These are phyloP conservation scores for Hirtodrosophila confusa DNA, from an alignment of 2,888 invertebrate species.

Conservation along the genomic window DNA sequence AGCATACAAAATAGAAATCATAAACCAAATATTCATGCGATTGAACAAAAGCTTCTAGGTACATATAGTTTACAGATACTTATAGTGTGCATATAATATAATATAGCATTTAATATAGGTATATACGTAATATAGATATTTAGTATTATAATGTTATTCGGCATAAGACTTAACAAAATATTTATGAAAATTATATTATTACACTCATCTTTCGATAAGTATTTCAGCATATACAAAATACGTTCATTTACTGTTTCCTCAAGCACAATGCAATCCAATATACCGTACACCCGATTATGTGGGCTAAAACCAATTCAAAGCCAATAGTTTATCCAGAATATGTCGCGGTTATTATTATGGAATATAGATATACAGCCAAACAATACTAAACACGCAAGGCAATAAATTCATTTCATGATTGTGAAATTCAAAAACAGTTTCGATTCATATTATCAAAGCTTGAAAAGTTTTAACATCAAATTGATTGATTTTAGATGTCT, in stretches of 20 bases:
- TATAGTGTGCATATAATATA: conserved; percentile 14
- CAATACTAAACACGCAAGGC: too few species aligned
- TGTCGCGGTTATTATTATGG: too few species aligned
- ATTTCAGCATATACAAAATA: conserved; percentile 8
- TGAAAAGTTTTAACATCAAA: too few species aligned
- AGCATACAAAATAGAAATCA: conserved; percentile 26
- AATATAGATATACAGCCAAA: too few species aligned
- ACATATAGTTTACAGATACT: conserved; percentile 16
- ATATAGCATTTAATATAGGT: conserved; percentile 8
- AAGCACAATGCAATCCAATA: conserved; percentile 1
- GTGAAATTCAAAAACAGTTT: too few species aligned
- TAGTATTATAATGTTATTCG: conserved; percentile 1
- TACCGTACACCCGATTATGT: too few species aligned
- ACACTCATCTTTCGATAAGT: not conserved
- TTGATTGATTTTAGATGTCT: too few species aligned
- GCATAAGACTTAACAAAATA: conserved; percentile 5
- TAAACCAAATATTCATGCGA: conserved; percentile 25
- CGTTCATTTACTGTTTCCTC: not conserved
- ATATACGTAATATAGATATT: conserved; percentile 2
- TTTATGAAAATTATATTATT: conserved; percentile 1
- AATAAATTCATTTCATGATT: too few species aligned
- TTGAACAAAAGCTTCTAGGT: conserved; percentile 22
- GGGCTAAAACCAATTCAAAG: not conserved
- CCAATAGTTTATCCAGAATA: not conserved
- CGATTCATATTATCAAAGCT: too few species aligned